Base-by-base conservation (phyloP, 2,113 vertebrate genomes). In the Ovibos moschatus region DNA sequence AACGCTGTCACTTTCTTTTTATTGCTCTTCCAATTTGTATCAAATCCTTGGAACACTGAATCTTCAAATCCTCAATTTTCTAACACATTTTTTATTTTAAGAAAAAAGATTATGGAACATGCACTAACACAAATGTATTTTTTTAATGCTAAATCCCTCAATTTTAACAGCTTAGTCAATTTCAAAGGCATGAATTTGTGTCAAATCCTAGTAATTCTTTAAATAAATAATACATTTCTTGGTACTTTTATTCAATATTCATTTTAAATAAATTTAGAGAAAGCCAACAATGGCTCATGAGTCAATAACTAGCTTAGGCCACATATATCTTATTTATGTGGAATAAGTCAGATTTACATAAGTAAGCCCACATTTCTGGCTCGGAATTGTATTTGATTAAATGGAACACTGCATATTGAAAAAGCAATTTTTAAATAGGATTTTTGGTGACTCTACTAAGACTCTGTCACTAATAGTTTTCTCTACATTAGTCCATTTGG, bases 321-420 rank as follows among this genome's bases (percentile, higher is more conserved):
- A 84, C 40, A 19, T 58, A 19, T 58, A 53, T 96, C 45, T 87
- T 71, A 90, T 57, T 82, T 95, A 74, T 47, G 25, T 78, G 36
- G 36, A 79, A 45, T 89, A 92, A 94, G 36, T 64, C 36, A 89
- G 87, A 95, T 97, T 98, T 96, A 71, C 64, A 96, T 96, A 85
- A 91, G 45, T 71, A 51, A 92, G 15, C 27, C 17, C 45, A 55
- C 45, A 97, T 76, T 97, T 97, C 45, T 85, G 87, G 50, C 2
- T 93, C 45, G 76, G 19, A 27, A 55, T 81, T 96, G 15, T 87
- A 83, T 71, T 91, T 55, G 67, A 95, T 84, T 96, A 58, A 95
- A 87, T 7, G 4, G 62, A 84, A 78, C 9, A 81, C 10, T 79
- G 53, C 50, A 83, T 78, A 57, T 36, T 74, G 43, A 96, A 96